These are phyloP conservation scores for Athrips mouffetella DNA, from an alignment of 2,888 invertebrate species.

Conservation along the genomic window DNA sequence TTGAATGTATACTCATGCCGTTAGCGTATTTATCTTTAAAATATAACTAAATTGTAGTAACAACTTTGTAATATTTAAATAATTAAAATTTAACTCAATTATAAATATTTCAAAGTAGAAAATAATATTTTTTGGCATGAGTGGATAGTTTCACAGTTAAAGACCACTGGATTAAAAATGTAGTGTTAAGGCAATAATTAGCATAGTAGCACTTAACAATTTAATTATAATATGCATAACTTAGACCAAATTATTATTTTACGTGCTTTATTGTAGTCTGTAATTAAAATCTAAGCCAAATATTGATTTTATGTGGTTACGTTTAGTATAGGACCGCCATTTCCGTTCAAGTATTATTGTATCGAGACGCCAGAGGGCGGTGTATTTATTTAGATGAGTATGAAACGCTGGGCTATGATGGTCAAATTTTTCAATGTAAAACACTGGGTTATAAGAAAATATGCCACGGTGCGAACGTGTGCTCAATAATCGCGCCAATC, in stretches of 20 bases:
- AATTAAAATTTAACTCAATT: too few species aligned
- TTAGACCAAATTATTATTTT: conserved; percentile 77
- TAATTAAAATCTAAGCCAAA: conserved; percentile 78
- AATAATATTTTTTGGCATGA: conserved; percentile 13
- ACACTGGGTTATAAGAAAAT: too few species aligned
- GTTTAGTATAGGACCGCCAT: conserved; percentile 55
- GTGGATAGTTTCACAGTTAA: conserved; percentile 23
- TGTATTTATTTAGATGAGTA: conserved; percentile 63
- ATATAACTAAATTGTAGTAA: neutral
- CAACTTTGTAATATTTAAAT: too few species aligned
- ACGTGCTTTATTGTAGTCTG: conserved; percentile 72
- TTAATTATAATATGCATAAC: conserved; percentile 69
- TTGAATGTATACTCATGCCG: conserved; percentile 3
- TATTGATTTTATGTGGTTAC: conserved; percentile 73
- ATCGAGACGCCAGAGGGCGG: conserved; percentile 52
- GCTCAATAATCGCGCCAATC: too few species aligned
- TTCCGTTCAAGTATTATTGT: conserved; percentile 71
- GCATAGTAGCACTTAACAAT: conserved; percentile 71
- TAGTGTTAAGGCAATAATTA: conserved; percentile 75
- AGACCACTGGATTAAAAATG: conserved; percentile 64
- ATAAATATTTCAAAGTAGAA: too few species aligned
- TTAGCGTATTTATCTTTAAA: neutral
- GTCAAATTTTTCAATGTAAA: too few species aligned
- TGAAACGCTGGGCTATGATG: too few species aligned
- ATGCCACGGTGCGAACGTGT: too few species aligned